These are phyloP conservation scores for Passer domesticus DNA, from an alignment of 2,113 vertebrate genomes.

Conservation along the genomic window DNA sequence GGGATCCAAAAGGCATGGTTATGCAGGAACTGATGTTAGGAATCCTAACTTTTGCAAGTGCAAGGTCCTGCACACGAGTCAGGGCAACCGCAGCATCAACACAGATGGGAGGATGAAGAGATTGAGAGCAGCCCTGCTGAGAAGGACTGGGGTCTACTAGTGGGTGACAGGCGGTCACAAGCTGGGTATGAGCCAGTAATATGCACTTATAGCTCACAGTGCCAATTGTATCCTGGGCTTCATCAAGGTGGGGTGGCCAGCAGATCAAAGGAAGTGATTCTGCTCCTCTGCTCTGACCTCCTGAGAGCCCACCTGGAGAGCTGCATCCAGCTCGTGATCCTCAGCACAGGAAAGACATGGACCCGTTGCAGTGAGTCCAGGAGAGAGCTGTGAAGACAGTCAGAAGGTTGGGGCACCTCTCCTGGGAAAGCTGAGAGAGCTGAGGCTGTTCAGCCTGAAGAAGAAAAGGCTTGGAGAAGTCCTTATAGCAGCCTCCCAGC, in stretches of 20 bases:
- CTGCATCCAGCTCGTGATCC: neutral
- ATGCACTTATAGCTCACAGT: neutral
- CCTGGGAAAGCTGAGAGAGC: neutral
- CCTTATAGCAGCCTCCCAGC: neutral
- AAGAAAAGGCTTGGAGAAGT: neutral
- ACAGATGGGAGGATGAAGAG: neutral
- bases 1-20: neutral
- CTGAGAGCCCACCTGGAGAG: neutral
- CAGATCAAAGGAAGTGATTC: neutral
- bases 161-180: neutral
- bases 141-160: neutral
- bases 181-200: neutral
- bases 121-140: neutral
- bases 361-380: fast-evolving
- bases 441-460: neutral
- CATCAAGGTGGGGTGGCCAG: neutral
- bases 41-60: neutral
- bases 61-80: neutral
- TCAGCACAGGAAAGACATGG: neutral
- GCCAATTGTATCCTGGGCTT: neutral
- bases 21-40: neutral
- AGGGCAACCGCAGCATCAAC: neutral
- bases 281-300: neutral
- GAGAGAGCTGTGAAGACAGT: neutral
- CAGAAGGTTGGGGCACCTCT: neutral